Conservation (phyloP, 2,888 invertebrate genomes). For the Azorinus chamasolen region DNA sequence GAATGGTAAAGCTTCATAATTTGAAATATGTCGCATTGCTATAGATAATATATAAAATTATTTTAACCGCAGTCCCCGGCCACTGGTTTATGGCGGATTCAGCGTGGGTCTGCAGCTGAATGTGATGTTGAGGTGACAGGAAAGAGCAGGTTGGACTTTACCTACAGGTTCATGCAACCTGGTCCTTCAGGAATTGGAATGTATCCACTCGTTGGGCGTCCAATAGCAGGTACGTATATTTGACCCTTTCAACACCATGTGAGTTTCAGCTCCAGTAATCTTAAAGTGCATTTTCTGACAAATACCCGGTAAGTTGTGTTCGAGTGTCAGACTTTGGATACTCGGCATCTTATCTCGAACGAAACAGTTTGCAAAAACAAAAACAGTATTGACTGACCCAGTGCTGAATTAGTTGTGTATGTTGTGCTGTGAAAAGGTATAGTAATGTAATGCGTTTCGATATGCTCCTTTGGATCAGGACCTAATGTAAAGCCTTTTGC, state of each 20-base stretch:
- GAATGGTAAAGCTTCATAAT: too few relatives aligned
- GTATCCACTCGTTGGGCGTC: conserved; percentile 45
- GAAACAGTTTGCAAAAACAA: too few relatives aligned
- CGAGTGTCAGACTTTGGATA: background rate
- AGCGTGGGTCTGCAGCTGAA: conserved; percentile 1
- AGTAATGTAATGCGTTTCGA: too few relatives aligned
- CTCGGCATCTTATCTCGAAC: background rate
- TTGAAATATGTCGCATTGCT: too few relatives aligned
- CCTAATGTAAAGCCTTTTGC: too few relatives aligned
- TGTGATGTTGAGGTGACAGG: conserved; percentile 42
- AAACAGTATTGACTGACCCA: too few relatives aligned
- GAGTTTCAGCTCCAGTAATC: too few relatives aligned
- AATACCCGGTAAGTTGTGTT: background rate
- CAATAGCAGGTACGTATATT: conserved; percentile 38
- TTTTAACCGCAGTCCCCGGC: conserved; percentile 25
- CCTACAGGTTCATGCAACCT: conserved; percentile 38
- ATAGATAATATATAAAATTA: too few relatives aligned
- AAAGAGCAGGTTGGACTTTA: conserved; percentile 44
- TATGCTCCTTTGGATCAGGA: too few relatives aligned
- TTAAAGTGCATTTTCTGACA: too few relatives aligned
- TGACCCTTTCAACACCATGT: background rate
- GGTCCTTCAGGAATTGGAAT: conserved; percentile 42
- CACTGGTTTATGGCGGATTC: conserved; percentile 35
- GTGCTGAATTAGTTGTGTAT: too few relatives aligned
- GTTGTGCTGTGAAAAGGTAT: too few relatives aligned